Base-by-base conservation (phyloP, 2,113 vertebrate species). In the Xenus cinereus region DNA sequence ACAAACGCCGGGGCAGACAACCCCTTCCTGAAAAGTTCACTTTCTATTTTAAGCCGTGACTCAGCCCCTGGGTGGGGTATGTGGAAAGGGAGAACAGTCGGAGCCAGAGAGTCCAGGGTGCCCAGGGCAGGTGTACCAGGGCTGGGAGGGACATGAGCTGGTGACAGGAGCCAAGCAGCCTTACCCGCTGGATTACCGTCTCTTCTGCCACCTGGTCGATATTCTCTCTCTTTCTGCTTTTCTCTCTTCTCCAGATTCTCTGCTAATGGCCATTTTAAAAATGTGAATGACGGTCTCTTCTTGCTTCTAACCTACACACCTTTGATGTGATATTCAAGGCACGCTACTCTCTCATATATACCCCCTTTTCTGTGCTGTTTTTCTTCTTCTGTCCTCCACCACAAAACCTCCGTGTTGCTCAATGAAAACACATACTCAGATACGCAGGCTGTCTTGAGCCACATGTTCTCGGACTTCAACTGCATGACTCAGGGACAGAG, bases 1-100 rank as follows among this genome's bases (percentile, higher is more conserved):
- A 76, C 18, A 53, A 92, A 60, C 0, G 30, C 33, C 48, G 24
- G 54, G 17, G 33, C 37, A 90, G 33, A 48, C 81, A 92, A 62
- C 23, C n/a, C 71, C 35, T 46, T 95, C 88, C 77, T 73, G 74
- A 43, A 54, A 84, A 82, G 87, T 67, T 85, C 77, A 62, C 71
- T 17, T 84, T 56, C 66, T 95, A 67, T 95, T 96, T 96, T 82
- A 87, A 89, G 91, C 79, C 10, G 12, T 73, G 50, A 79, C 77
- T 92, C 77, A 92, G 74, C 9, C 22, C 18, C 33, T n/a, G 77
- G 74, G 48, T 87, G 62, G 67, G 79, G 37, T 2, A 1, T 30
- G 41, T 16, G 37, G 64, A 82, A 76, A 9, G 32, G 10, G 37
- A 60, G 45, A 84, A 28, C n/a, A 21, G 7, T 1, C 1, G 3